These are phyloP conservation scores for Acleris holmiana DNA, from an alignment of 2,888 invertebrate species.

Conservation along the genomic window DNA sequence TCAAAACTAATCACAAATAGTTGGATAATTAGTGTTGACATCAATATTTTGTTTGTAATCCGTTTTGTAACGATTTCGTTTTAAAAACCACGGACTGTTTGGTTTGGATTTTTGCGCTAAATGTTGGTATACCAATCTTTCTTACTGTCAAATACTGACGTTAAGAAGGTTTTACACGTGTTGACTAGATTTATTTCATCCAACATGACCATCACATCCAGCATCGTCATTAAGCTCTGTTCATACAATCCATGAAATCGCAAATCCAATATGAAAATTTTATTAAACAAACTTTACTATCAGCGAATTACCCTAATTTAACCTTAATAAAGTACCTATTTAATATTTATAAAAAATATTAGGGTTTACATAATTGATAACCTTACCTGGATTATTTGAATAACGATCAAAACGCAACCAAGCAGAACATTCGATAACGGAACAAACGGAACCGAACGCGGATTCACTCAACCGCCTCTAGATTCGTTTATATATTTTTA, in stretches of 20 bases:
- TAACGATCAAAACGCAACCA: slow-evolving; percentile 29
- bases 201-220: no score
- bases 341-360: no score
- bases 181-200: background rate
- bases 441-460: slow-evolving; percentile 29
- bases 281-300: no score
- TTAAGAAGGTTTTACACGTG: background rate
- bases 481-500: slow-evolving; percentile 9
- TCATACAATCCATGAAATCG: background rate
- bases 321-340: no score
- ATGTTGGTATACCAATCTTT: slow-evolving; percentile 17
- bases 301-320: no score
- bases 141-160: slow-evolving; percentile 15
- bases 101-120: slow-evolving; percentile 9
- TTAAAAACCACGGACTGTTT: slow-evolving; percentile 22
- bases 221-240: background rate
- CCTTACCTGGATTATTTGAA: background rate
- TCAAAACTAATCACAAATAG: slow-evolving; percentile 20
- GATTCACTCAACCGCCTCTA: slow-evolving; percentile 27
- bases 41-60: slow-evolving; percentile 26
- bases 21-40: slow-evolving; percentile 26
- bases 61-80: slow-evolving; percentile 35
- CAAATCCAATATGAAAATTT: no score
- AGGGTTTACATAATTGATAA: no score
- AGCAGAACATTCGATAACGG: slow-evolving; percentile 13